Base-by-base conservation (phyloP, 1,140 invertebrate species). In the Drosophila oshimai region DNA sequence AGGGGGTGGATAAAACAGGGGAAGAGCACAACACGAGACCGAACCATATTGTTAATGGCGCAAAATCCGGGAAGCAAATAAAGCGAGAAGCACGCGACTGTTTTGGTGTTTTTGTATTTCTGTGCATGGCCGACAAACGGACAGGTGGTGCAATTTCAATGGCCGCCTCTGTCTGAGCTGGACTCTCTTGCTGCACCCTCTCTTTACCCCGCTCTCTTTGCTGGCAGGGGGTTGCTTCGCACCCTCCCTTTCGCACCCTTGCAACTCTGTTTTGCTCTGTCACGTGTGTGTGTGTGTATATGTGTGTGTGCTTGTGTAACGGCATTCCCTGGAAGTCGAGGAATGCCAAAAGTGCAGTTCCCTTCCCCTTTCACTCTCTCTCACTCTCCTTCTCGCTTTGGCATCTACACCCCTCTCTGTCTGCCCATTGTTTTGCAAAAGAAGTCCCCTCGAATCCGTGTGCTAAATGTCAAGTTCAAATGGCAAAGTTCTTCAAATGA, bases 391-490 rank as follows among this genome's bases (percentile, higher is more conserved):
- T 26, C 36, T 61, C n/a, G n/a, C n/a, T n/a, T n/a, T n/a, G n/a
- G n/a, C n/a, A n/a, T n/a, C n/a, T n/a, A n/a, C n/a, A 7, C 29
- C 22, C 37, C 28, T 47, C 17, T 55, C 46, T 24, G 41, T 61
- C 69, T 81, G 81, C 77, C 77, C 81, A 87, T 87, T 87, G 81
- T 87, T 87, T 87, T 87, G 58, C 76, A 87, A 84, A 84, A 80
- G 80, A 86, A 84, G 80, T 86, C 80, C 75, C 81, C 72, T 74
- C 75, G 80, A 87, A 81, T n/a, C 81, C 80, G 80, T 87, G 83
- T 87, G 81, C 76, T 87, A 87, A 87, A 87, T 87, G 81, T 87
- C 81, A 87, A 87, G 81, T 87, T 87, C 81, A 87, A 87, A 87
- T 87, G 81, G 72, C 83, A 87, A 87, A 87, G 81, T 87, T 87